phyloP scores from a whole-genome alignment of 1,140 invertebrate genomes.

The Drosophila ogumai region DNA sequence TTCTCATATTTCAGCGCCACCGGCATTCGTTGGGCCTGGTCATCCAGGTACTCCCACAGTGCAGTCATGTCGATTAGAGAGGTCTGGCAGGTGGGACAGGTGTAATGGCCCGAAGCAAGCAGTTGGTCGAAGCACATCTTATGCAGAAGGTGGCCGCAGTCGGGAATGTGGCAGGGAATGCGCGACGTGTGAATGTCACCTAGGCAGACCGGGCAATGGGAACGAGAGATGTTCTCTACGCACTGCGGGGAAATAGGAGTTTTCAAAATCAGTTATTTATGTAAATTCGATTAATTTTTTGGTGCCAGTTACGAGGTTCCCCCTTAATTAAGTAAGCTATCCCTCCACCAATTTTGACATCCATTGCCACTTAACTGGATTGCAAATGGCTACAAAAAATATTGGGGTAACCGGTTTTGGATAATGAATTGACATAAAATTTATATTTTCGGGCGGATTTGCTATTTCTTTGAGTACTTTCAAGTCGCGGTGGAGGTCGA shows the following conservation, averaged over 20 bases:
- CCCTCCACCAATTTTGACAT: constrained; percentile 29
- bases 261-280: not conserved
- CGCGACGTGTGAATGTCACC: constrained; percentile 95
- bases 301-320: constrained; percentile 31
- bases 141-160: constrained; percentile 94
- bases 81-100: constrained; percentile 94
- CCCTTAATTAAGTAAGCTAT: constrained; percentile 31
- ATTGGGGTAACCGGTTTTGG: constrained; percentile 60
- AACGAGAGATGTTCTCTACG: constrained; percentile 93
- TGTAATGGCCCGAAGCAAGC: constrained; percentile 90
- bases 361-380: constrained; percentile 42
- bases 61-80: constrained; percentile 93
- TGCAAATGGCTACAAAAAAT: constrained; percentile 28
- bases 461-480: constrained; percentile 44
- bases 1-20: constrained; percentile 93
- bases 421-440: constrained; percentile 48
- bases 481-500: constrained; percentile 32
- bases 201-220: constrained; percentile 94
- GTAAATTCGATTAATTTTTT: constrained; percentile 5
- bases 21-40: constrained; percentile 91
- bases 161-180: constrained; percentile 93
- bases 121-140: constrained; percentile 92
- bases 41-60: constrained; percentile 92
- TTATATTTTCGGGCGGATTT: constrained; percentile 29
- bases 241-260: constrained; percentile 87